Base-by-base conservation (phyloP, 2,113 vertebrate species). In the Pungitius pungitius region DNA sequence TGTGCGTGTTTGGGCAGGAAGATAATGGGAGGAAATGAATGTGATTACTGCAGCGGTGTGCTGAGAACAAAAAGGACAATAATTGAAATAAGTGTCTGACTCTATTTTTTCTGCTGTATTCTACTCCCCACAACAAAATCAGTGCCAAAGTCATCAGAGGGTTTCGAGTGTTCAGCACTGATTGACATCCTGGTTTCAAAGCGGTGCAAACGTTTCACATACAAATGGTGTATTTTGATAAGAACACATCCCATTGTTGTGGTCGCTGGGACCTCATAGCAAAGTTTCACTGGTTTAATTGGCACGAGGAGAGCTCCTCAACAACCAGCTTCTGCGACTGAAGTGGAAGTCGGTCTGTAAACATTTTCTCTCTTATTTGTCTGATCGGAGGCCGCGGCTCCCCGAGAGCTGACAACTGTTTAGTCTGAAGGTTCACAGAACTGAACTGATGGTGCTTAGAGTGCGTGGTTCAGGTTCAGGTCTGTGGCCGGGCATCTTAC, bases 21-120 rank as follows among this genome's bases (percentile, higher is more conserved):
- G 73, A 92, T 91, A 90, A 89, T 87, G 81, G 73, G 67, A 80
- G 87, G 88, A 92, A 89, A 88, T 89, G 17, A 73, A 83, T 8
- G 37, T 85, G 86, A 91, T 91, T 90, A 73, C 69, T 78, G 78
- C 78, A 67, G 75, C 80, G 72, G 76, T 85, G 73, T 6, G 37
- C 57, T 62, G 27, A 52, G 52, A 27, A 15, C 18, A 64, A 52
- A 78, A 79, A 27, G n/a, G 42, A 67, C n/a, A 52, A 73, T 42
- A 68, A 86, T 72, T 79, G 85, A 22, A 20, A 79, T n/a, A 84
- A 84, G 67, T 57, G 26, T 63, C 84, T 54, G 33, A 73, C 60
- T 73, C 15, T 51, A 18, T 68, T 63, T 63, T 47, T 80, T 58
- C 67, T 33, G 64, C 61, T 62, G 59, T 55, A 84, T 72, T 80